Evolutionary conservation across 64 coral and sea anemone genomes (phyloP), one percentile per base, ranked within the genome.

Genomic region (Pocillopora verrucosa): DNA sequence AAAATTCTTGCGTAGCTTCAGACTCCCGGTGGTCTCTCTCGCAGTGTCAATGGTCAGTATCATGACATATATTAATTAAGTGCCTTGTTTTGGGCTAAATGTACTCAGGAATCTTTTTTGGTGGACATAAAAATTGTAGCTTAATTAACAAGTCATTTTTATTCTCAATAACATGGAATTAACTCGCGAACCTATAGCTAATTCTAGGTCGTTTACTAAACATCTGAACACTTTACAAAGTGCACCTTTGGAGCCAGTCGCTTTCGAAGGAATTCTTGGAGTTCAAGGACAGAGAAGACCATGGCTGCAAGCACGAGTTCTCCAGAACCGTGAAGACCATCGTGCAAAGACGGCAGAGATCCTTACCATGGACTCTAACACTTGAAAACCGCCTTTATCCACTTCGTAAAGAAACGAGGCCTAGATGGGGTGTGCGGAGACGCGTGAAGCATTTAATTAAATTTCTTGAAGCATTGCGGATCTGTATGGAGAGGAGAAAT

Each of bases 351-450:
- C 91, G 90, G 59, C 57, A 76, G 13, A 83, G 76, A 86, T 45
- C 93, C 6, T 58, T 78, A 45, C 82, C 89, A 72, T 96, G 37
- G 90, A 87, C 14, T 89, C 80, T 90, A 96, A 51, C 94, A 96
- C 77, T 80, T 96, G 22, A 93, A 96, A 68, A 93, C 94, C 74
- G 81, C 87, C 10, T 96, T 96, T 16, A 76, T 96, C n/a, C 88
- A 75, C 36, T 93, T 89, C 79, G 84, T 51, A 12, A 5, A 36
- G 4, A 26, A 63, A 22, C 16, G 58, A 13, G 7, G 20, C 56
- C 15, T 17, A 5, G 16, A 38, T 35, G 72, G 26, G 69, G 60
- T 20, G 20, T 36, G 17, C 24, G 81, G 67, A 69, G 35, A 76
- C 59, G 75, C 87, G 91, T 35, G 2, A 25, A 89, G 20, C 73